Evolutionary conservation across 2,888 invertebrate species (phyloP).

Genomic region (Onthophagus sagittarius): DNA sequence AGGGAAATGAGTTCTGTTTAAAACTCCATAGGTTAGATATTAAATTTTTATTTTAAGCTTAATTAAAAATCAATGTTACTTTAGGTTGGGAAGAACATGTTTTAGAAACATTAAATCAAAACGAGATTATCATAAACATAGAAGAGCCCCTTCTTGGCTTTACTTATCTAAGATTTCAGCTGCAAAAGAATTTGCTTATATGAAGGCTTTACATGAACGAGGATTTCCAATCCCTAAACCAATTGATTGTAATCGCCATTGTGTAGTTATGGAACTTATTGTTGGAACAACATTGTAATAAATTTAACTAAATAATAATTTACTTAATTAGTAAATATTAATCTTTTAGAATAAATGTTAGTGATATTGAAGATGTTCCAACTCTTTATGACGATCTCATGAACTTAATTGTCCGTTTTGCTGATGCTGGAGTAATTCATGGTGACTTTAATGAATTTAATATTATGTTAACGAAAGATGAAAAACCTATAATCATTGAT

Average conservation of each 20-base stretch:
- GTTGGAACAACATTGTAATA: constrained; percentile 73
- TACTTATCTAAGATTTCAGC: constrained; percentile 96
- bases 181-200: constrained; percentile 95
- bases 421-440: constrained; percentile 94
- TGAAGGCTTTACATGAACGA: constrained; percentile 88
- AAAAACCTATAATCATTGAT: constrained; percentile 86
- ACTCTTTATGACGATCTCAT: constrained; percentile 89
- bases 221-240: constrained; percentile 95
- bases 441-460: constrained; percentile 99
- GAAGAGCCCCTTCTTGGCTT: constrained; percentile 89
- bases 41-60: neutral
- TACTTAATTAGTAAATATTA: neutral
- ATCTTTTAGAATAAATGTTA: constrained; percentile 54
- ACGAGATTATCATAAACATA: constrained; percentile 92
- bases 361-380: constrained; percentile 65
- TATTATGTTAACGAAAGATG: constrained; percentile 79
- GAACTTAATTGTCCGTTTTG: constrained; percentile 86
- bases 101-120: constrained; percentile 95
- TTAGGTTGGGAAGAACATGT: constrained; percentile 91
- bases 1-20: constrained; percentile 76
- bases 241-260: constrained; percentile 90
- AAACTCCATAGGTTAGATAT: constrained; percentile 76
- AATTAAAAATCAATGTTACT: constrained; percentile 29
- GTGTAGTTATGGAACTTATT: constrained; percentile 93
- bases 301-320: neutral